Base-by-base conservation (phyloP, 2,113 vertebrate genomes). In the Lathamus discolor region DNA sequence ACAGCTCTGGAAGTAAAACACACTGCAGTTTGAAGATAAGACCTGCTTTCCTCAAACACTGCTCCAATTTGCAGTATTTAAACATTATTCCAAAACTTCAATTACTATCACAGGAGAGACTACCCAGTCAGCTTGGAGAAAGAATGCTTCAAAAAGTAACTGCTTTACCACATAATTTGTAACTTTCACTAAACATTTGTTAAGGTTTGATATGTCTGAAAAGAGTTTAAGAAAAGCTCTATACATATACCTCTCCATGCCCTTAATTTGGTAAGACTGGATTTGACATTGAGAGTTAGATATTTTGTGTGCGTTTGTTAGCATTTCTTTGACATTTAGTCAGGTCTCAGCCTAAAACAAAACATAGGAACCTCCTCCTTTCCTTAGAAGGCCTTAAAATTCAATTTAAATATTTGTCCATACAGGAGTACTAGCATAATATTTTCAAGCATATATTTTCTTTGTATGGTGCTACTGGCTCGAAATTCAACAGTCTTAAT, bases 401-500 rank as follows among this genome's bases (percentile, higher is more conserved):
- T 77, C 25, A 55, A 6, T 51, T 57, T 27, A 54, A 89, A 14
- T 44, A 63, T 75, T 57, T 81, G 8, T 54, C 31, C 25, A 62
- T 15, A 80, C 10, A 16, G 48, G 5, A 86, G 5, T 23, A 44
- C 1, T 1, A 54, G 27, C 16, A 54, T 22, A 69, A 29, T 59
- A 78, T 75, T 72, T 82, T 23, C 20, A 35, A 48, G 6, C 9
- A 23, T 68, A 72, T 33, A 49, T 76, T 10, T n/a, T 39, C 15
- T 79, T 80, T 84, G 33, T 35, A 41, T 18, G 54, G 62, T 75
- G 64, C 31, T 57, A 17, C 41, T 20, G 17, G 35, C 14, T 84
- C 37, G 28, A 85, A 93, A 95, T n/a, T 79, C 77, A 88, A 76
- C 31, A 49, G 11, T 20, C 52, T 81, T 92, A 94, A 96, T 61